Evolutionary conservation across 1,140 invertebrate species (phyloP).

Genomic region (Orius laevigatus): DNA sequence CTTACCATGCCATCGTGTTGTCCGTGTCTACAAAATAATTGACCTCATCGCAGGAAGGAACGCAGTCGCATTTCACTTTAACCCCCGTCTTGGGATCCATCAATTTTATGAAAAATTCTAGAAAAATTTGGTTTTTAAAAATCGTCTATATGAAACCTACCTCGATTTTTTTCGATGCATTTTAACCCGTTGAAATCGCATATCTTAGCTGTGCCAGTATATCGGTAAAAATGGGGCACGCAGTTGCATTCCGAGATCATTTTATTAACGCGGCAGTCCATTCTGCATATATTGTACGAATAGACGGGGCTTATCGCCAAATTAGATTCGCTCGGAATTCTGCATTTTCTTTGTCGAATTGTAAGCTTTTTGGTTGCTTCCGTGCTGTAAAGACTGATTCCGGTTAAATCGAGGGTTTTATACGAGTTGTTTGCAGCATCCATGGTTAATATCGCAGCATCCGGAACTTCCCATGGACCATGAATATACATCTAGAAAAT

Average conservation of each 20-base stretch:
- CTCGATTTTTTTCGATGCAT: slow-evolving; percentile 4
- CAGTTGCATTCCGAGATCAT: slow-evolving; percentile 40
- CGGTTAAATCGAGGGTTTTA: slow-evolving; percentile 25
- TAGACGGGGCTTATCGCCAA: slow-evolving; percentile 41
- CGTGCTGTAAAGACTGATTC: slow-evolving; percentile 6
- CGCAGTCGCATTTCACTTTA: slow-evolving; percentile 34
- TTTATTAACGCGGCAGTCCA: slow-evolving; percentile 42
- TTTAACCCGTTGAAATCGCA: slow-evolving; percentile 11
- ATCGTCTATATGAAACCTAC: slow-evolving; percentile 10
- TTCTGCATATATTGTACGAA: slow-evolving; percentile 43
- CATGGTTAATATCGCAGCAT: slow-evolving; percentile 34
- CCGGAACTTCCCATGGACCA: slow-evolving; percentile 36
- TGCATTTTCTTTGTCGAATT: slow-evolving; percentile 41
- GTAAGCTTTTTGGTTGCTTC: slow-evolving; percentile 24
- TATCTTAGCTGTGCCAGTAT: slow-evolving; percentile 9
- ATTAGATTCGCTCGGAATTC: slow-evolving; percentile 41
- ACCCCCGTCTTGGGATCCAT: not conserved
- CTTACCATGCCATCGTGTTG: slow-evolving; percentile 20
- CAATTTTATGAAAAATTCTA: slow-evolving; percentile 2
- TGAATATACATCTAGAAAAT: slow-evolving; percentile 35
- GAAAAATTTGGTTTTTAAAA: slow-evolving; percentile 4
- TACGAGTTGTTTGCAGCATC: slow-evolving; percentile 29
- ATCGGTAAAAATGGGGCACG: slow-evolving; percentile 44
- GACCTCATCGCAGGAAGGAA: slow-evolving; percentile 42
- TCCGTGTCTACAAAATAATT: slow-evolving; percentile 31